Evolutionary conservation across 2,888 invertebrate species (phyloP).

Genomic region (Hecatera dysodea): DNA sequence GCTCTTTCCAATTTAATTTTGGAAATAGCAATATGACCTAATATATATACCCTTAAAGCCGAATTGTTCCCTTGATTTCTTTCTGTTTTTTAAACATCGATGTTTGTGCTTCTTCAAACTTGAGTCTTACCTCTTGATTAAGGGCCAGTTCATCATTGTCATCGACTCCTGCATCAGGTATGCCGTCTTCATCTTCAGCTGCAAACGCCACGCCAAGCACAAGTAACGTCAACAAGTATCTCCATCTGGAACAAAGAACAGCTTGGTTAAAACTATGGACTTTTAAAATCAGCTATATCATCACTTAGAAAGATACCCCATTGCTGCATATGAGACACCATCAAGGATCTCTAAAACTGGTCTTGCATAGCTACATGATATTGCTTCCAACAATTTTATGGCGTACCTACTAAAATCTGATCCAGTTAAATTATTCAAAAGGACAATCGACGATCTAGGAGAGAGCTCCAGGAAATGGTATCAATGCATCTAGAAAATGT

Average conservation of each 20-base stretch:
- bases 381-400: not conserved
- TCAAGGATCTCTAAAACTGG: no score
- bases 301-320: not conserved
- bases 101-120: not conserved
- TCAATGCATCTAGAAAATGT: constrained; percentile 11
- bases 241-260: constrained; percentile 81
- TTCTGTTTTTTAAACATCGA: no score
- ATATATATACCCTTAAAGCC: no score
- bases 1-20: no score
- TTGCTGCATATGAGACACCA: not conserved
- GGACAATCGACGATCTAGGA: not conserved
- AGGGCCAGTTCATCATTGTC: constrained; percentile 81
- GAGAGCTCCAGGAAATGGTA: not conserved
- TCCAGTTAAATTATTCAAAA: not conserved
- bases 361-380: no score
- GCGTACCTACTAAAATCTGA: not conserved
- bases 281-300: not conserved
- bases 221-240: constrained; percentile 79
- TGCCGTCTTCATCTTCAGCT: constrained; percentile 80
- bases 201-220: constrained; percentile 77
- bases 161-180: constrained; percentile 83
- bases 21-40: no score
- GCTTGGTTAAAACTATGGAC: constrained; percentile 1
- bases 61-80: no score
- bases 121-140: constrained; percentile 80